A percentile compares a stretch with the other conserved stretches of the same genome.
phyloP scores from a whole-genome alignment of 2,113 vertebrate genomes.

The Psilopsiagon aurifrons region DNA sequence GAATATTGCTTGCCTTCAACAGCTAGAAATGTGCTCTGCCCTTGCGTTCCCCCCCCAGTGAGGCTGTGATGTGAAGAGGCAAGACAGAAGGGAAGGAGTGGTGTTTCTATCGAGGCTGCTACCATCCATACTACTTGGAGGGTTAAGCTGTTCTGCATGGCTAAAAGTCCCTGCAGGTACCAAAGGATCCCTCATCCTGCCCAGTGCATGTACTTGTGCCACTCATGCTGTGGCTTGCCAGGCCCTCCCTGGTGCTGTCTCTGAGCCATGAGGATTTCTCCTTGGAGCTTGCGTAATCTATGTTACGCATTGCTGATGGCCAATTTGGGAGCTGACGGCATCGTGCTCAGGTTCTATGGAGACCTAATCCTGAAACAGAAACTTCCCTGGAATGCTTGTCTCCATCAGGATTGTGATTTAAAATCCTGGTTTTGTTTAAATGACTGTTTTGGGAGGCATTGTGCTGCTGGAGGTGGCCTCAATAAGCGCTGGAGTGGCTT shows the following conservation, averaged over 20 bases:
- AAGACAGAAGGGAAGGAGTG: neutral
- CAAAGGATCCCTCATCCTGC: neutral
- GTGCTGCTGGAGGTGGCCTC: neutral
- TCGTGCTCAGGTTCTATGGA: neutral
- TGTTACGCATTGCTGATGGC: neutral
- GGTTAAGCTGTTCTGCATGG: neutral
- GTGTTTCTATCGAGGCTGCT: neutral
- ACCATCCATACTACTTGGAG: neutral
- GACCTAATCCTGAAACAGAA: neutral
- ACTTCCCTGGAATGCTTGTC: neutral
- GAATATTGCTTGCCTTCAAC: neutral
- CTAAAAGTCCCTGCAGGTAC: neutral
- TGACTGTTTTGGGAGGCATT: neutral
- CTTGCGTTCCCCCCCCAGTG: accelerated
- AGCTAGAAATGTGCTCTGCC: neutral
- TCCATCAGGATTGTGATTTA: neutral
- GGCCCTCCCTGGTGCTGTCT: neutral
- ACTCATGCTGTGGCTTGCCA: neutral
- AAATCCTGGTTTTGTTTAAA: neutral
- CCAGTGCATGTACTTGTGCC: neutral
- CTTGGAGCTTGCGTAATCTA: neutral
- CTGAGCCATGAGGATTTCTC: neutral
- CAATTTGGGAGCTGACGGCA: accelerated
- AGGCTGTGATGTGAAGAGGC: neutral
- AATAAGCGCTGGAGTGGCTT: neutral